A percentile compares a stretch with the other conserved stretches of the same genome.
These are phyloP conservation scores for Rhingia rostrata DNA, from an alignment of 2,888 invertebrate genomes.

Conservation along the genomic window DNA sequence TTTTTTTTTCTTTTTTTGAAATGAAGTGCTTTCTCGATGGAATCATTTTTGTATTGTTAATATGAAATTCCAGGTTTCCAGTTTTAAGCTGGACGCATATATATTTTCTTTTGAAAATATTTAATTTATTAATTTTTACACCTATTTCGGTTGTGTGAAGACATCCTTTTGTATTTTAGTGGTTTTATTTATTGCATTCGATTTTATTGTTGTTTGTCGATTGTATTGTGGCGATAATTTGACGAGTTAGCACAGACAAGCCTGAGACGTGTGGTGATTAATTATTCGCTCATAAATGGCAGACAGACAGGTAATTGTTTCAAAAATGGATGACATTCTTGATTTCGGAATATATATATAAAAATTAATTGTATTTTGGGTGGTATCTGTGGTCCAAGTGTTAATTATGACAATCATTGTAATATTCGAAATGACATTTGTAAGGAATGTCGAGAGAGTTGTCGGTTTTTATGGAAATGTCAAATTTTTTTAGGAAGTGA, in stretches of 20 bases:
- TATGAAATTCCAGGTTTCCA: constrained; percentile 24
- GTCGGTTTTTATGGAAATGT: not conserved
- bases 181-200: constrained; percentile 26
- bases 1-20: not conserved
- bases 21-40: constrained; percentile 41
- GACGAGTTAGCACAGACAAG: constrained; percentile 5
- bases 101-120: constrained; percentile 10
- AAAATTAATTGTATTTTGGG: too few species aligned
- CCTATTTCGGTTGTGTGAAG: not conserved
- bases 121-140: constrained; percentile 12
- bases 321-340: too few species aligned
- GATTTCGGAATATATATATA: too few species aligned
- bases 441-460: not conserved
- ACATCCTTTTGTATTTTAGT: constrained; percentile 7
- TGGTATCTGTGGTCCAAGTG: not conserved
- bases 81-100: constrained; percentile 20
- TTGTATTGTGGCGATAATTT: constrained; percentile 10
- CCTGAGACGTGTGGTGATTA: not conserved
- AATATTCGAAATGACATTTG: not conserved
- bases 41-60: constrained; percentile 45
- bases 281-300: not conserved
- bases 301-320: not conserved
- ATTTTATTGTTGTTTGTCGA: constrained; percentile 26
- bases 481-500: not conserved
- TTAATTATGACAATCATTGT: not conserved